Base-by-base conservation (phyloP, 2,888 invertebrate genomes). In the Peribatodes rhomboidaria region DNA sequence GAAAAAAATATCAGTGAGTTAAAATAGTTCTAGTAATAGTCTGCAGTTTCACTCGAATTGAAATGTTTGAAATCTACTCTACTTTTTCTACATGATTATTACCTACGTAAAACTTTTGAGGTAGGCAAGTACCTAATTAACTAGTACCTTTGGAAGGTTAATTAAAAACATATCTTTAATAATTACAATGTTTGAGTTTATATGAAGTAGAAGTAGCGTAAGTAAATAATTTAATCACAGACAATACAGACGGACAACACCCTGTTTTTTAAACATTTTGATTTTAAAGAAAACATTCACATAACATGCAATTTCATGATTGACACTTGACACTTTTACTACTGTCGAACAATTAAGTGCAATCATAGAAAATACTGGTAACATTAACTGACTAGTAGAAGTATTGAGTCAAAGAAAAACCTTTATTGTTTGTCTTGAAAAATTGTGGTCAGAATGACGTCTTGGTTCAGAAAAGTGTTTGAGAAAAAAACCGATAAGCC, bases 401-500 rank as follows among this genome's bases (percentile, higher is more conserved):
- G 35, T 35, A 50, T 18, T 18, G 50, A 20, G 20, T 37, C 13
- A 8, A 2, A 1, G n/a, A 14, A 1, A 14, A 2, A 3, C 1
- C 2, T 20, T 20, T 6, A 10, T 14, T 27, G 14, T 27, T 37
- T 10, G 3, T 37, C 1, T 13, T 8, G 1, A 37, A 22, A 22
- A 3, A 0, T 27, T 27, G 13, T 2, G 1, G 16, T 46, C 31
- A 53, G 52, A 20, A 81, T 78, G 81, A 33, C 59, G 50, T 66
- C 68, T 37, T 68, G 73, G 13, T 39, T 80, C 4, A 76, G 41
- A 18, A 53, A 47, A 65, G 57, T 75, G 65, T 49, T 71, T 53
- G 49, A 68, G 67, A 46, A 35, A 58, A 54, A 53, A 14, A 60
- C 52, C 13, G 73, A 50, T 50, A 73, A 66, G 33, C 50, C 44